These are phyloP conservation scores for Ceyx melanurus DNA, from an alignment of 2,113 vertebrate species.

Conservation along the genomic window DNA sequence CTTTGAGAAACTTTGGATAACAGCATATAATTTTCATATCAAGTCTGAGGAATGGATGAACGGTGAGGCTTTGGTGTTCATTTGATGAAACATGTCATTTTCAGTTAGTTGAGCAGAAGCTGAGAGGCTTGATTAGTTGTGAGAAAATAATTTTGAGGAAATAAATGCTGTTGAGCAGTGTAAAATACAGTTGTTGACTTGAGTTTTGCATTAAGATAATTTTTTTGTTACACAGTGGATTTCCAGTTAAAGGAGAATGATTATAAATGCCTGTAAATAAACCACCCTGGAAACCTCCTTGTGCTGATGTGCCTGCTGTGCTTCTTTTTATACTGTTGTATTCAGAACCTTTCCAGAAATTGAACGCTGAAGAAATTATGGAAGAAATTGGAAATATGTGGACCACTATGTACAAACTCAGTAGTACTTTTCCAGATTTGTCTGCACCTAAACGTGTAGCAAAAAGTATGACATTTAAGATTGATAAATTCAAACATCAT, in stretches of 20 bases:
- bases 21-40: conserved; percentile 80
- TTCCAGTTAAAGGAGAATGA: neutral
- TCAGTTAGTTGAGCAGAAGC: neutral
- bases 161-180: neutral
- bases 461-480: conserved; percentile 79
- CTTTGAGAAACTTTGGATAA: conserved; percentile 89
- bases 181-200: neutral
- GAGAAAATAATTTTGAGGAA: neutral
- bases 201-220: neutral
- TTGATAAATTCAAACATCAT: conserved; percentile 87
- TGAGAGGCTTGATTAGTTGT: neutral
- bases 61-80: conserved; percentile 70
- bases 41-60: conserved; percentile 90
- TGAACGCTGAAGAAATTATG: conserved; percentile 83
- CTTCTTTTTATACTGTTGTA: neutral
- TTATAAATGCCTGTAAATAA: neutral
- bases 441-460: conserved; percentile 80
- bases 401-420: conserved; percentile 84
- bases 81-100: neutral
- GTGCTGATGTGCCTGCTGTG: neutral
- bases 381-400: conserved; percentile 87
- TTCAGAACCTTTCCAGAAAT: conserved; percentile 78
- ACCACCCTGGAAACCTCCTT: neutral
- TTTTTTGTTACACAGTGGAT: neutral
- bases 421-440: conserved; percentile 77